These are phyloP conservation scores for Boloria selene DNA, from an alignment of 2,888 invertebrate species.

Conservation along the genomic window DNA sequence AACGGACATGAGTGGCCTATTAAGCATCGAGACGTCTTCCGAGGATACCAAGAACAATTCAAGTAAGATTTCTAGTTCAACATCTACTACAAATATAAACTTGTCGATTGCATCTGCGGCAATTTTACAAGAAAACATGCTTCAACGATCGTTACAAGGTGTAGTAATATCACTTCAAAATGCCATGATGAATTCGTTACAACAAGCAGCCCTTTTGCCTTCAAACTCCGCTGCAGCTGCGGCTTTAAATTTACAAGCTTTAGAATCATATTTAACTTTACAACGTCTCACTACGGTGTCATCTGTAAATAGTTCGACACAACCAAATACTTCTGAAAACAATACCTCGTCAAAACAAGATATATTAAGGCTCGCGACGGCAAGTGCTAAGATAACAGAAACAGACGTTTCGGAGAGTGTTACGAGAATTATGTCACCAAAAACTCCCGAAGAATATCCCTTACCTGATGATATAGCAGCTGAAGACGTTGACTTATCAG, in stretches of 20 bases:
- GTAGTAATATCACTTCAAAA: conserved; percentile 92
- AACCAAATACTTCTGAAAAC: conserved; percentile 60
- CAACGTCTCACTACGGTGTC: conserved; percentile 89
- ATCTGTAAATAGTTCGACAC: conserved; percentile 71
- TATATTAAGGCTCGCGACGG: conserved; percentile 85
- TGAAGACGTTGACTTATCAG: conserved; percentile 86
- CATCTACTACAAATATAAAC: conserved; percentile 67
- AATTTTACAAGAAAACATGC: conserved; percentile 83
- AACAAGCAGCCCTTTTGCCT: conserved; percentile 91
- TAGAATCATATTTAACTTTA: conserved; percentile 92
- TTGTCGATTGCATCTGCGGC: conserved; percentile 84
- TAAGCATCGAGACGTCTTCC: conserved; percentile 65
- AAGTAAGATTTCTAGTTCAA: conserved; percentile 74
- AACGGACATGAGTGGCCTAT: conserved; percentile 68
- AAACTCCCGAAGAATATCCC: conserved; percentile 76
- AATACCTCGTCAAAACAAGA: conserved; percentile 83
- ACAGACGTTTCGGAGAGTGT: conserved; percentile 65
- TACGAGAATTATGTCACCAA: conserved; percentile 70
- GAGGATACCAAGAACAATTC: conserved; percentile 64
- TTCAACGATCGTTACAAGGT: conserved; percentile 89
- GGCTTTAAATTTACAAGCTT: conserved; percentile 91
- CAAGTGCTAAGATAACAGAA: conserved; percentile 78
- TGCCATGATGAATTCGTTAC: conserved; percentile 91
- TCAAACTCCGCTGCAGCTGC: conserved; percentile 92
- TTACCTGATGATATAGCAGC: conserved; percentile 78